Evolutionary conservation across 2,113 vertebrate genomes (phyloP).

Genomic region (Laticauda laticaudata): DNA sequence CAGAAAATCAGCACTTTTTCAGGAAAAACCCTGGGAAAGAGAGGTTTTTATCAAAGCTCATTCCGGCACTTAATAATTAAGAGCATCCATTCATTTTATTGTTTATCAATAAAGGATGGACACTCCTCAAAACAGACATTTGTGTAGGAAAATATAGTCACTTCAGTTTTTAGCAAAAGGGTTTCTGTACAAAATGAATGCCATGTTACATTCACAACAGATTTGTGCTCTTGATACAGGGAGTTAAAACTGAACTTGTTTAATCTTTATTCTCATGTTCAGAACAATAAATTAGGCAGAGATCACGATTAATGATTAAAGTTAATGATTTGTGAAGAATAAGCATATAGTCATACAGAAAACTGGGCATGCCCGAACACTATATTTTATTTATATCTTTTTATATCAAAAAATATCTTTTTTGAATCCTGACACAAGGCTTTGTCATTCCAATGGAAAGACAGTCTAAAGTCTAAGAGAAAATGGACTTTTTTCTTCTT

Average conservation of each 20-base stretch:
- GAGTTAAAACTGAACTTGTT: neutral
- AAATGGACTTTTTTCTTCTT: neutral
- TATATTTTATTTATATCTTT: neutral
- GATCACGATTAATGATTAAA: neutral
- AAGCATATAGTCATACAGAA: neutral
- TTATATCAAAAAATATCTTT: too few species aligned
- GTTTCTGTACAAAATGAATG: neutral
- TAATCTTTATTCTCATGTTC: neutral
- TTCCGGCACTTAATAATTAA: neutral
- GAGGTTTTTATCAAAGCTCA: neutral
- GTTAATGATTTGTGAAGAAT: neutral
- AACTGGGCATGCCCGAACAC: neutral
- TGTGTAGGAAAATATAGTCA: neutral
- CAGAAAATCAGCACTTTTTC: conserved; percentile 18
- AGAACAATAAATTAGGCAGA: neutral
- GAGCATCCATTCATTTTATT: neutral
- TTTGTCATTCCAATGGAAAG: neutral
- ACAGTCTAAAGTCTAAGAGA: neutral
- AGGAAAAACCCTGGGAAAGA: neutral
- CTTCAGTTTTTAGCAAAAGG: neutral
- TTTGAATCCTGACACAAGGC: neutral
- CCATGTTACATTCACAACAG: neutral
- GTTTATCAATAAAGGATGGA: neutral
- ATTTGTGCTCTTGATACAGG: neutral
- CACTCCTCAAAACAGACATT: neutral